phyloP scores from a whole-genome alignment of 2,888 invertebrate species.

The Aporophyla lueneburgensis region DNA sequence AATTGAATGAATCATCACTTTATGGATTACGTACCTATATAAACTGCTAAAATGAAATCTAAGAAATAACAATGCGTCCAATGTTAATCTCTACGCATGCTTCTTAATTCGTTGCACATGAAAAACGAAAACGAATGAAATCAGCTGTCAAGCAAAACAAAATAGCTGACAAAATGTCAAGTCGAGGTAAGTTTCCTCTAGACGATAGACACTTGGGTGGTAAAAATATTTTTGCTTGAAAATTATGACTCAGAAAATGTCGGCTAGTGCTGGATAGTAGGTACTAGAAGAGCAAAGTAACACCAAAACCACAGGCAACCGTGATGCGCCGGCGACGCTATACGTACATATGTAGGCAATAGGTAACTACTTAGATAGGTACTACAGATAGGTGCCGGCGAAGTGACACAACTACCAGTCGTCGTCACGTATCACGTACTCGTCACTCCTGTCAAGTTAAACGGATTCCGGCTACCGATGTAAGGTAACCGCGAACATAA shows the following conservation, averaged over 20 bases:
- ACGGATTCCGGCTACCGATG: conserved; percentile 9
- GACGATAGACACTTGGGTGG: background rate
- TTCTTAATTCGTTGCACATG: no score
- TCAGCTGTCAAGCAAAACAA: no score
- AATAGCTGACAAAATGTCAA: no score
- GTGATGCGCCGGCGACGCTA: conserved; percentile 13
- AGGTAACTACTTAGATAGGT: background rate
- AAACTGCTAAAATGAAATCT: no score
- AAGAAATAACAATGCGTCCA: no score
- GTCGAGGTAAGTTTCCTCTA: no score
- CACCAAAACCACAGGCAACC: background rate
- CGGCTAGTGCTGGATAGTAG: background rate
- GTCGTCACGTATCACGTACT: conserved; percentile 37
- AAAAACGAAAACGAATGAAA: no score
- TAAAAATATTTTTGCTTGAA: background rate
- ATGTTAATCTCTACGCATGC: no score
- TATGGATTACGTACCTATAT: no score
- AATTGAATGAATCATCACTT: no score
- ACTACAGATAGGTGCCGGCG: background rate
- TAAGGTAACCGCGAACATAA: background rate
- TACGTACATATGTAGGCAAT: background rate
- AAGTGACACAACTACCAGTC: background rate
- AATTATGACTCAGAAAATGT: background rate
- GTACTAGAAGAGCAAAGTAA: background rate
- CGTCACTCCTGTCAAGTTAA: conserved; percentile 36